Conservation (phyloP, 2,888 invertebrate genomes). For the Pandemis heparana region DNA sequence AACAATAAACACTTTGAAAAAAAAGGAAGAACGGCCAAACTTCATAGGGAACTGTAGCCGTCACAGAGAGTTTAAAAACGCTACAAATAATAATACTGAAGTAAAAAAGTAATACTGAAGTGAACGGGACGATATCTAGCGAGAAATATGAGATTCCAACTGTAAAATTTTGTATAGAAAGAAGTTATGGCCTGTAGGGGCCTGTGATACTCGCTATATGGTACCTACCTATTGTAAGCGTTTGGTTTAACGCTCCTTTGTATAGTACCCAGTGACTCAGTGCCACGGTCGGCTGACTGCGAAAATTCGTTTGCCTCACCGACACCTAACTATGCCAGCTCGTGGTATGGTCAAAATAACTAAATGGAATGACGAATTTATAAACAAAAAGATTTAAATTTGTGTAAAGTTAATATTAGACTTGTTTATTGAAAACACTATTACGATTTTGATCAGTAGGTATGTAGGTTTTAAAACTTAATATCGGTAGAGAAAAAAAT, state of each 20-base stretch:
- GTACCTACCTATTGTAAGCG: constrained; percentile 46
- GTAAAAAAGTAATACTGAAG: not conserved
- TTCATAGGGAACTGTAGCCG: too few species aligned
- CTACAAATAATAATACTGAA: too few species aligned
- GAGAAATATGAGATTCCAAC: not conserved
- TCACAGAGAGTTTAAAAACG: too few species aligned
- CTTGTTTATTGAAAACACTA: not conserved
- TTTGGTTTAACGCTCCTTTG: constrained; percentile 72
- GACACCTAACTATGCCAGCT: constrained; percentile 46
- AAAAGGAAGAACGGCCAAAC: too few species aligned
- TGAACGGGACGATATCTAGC: not conserved
- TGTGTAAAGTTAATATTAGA: not conserved
- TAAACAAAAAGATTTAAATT: not conserved
- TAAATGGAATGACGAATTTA: constrained; percentile 13
- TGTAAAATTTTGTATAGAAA: not conserved
- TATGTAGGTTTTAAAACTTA: too few species aligned
- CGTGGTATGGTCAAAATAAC: constrained; percentile 38
- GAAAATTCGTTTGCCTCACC: constrained; percentile 72
- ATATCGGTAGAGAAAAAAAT: too few species aligned
- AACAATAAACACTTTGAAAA: too few species aligned
- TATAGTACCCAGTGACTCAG: constrained; percentile 62
- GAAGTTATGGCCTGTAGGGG: not conserved
- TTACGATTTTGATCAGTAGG: too few species aligned
- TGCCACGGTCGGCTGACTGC: constrained; percentile 75
- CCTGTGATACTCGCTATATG: not conserved